phyloP scores from a whole-genome alignment of 2,797 vertebrate genomes.

The Zalophus californianus region DNA sequence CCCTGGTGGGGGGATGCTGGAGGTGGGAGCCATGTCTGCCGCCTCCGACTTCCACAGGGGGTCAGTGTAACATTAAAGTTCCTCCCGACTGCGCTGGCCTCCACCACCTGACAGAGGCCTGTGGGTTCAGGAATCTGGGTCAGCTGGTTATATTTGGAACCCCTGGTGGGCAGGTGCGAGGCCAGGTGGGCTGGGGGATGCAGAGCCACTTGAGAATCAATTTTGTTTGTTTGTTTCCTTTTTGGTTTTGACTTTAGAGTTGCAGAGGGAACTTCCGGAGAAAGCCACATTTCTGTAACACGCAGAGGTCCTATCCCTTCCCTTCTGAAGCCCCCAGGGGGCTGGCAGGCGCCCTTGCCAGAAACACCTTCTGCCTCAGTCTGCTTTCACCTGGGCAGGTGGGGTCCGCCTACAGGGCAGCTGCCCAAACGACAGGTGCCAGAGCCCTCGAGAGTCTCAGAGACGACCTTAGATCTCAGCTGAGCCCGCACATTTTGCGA shows the following conservation, averaged over 20 bases:
- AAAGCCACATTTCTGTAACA: constrained; percentile 47
- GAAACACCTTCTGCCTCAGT: neutral
- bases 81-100: neutral
- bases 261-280: constrained; percentile 37
- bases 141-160: constrained; percentile 80
- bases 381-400: neutral
- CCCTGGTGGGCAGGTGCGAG: constrained; percentile 59
- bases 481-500: accelerated
- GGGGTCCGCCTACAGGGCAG: neutral
- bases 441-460: neutral
- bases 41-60: constrained; percentile 85
- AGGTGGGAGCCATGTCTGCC: neutral
- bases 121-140: constrained; percentile 70
- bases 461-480: neutral
- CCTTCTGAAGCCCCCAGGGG: accelerated
- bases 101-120: constrained; percentile 39
- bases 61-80: constrained; percentile 85
- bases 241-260: neutral
- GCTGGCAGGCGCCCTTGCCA: neutral
- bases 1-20: accelerated
- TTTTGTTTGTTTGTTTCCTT: neutral
- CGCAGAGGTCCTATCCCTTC: neutral
- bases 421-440: neutral
- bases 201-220: neutral
- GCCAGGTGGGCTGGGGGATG: constrained; percentile 62